Evolutionary conservation across 2,888 invertebrate genomes (phyloP).

Genomic region (Sphaeridia pumilis): DNA sequence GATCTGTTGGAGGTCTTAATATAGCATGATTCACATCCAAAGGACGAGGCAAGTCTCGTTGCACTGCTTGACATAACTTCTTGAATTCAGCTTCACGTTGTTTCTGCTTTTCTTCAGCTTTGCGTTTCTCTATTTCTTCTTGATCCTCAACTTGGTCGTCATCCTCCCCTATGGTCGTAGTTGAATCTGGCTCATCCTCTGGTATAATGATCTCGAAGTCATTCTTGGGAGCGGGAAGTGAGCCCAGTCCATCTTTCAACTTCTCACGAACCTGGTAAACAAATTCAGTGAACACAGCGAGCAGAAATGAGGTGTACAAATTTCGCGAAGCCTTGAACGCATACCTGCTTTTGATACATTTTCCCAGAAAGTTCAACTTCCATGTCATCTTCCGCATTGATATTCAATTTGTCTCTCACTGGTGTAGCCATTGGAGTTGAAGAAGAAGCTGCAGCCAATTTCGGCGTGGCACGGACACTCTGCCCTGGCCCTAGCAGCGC

Average conservation of each 20-base stretch:
- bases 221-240: slow-evolving; percentile 81
- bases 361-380: slow-evolving; percentile 53
- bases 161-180: slow-evolving; percentile 41
- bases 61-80: slow-evolving; percentile 72
- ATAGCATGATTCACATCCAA: slow-evolving; percentile 73
- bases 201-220: slow-evolving; percentile 98
- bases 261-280: slow-evolving; percentile 45
- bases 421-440: slow-evolving; percentile 58
- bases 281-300: slow-evolving; percentile 3
- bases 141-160: slow-evolving; percentile 59
- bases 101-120: slow-evolving; percentile 56
- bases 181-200: slow-evolving; percentile 54
- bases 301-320: not conserved
- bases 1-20: slow-evolving; percentile 61
- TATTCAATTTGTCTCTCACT: slow-evolving; percentile 83
- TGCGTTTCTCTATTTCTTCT: slow-evolving; percentile 65
- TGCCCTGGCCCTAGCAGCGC: slow-evolving; percentile 22
- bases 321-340: not conserved
- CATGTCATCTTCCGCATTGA: slow-evolving; percentile 76
- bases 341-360: slow-evolving; percentile 56
- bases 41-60: slow-evolving; percentile 71
- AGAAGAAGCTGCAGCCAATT: slow-evolving; percentile 18
- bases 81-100: slow-evolving; percentile 56
- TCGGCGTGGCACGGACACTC: slow-evolving; percentile 20
- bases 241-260: slow-evolving; percentile 62